Conservation (phyloP, 2,888 invertebrate genomes). For the Agonum fuliginosum region DNA sequence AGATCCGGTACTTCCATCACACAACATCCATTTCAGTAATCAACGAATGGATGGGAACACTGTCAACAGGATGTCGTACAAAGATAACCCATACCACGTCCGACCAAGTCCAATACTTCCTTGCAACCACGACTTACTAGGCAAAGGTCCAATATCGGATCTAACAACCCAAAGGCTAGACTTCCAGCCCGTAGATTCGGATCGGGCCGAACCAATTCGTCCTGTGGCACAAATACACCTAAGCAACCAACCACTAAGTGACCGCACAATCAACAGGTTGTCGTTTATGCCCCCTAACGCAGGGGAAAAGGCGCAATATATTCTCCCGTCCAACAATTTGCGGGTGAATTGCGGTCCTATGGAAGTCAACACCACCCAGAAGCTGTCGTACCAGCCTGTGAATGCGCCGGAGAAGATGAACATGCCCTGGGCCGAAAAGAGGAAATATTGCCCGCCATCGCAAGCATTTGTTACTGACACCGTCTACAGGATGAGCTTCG, state of each 20-base stretch:
- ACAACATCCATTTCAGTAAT: conserved; percentile 66
- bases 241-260: conserved; percentile 71
- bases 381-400: conserved; percentile 75
- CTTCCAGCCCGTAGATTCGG: conserved; percentile 76
- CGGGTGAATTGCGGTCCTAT: conserved; percentile 46
- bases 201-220: conserved; percentile 71
- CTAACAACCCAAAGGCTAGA: conserved; percentile 81
- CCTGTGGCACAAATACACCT: conserved; percentile 70
- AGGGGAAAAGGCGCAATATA: neutral
- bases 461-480: conserved; percentile 75
- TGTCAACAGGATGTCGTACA: conserved; percentile 77
- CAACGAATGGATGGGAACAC: conserved; percentile 65
- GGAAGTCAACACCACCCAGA: conserved; percentile 73
- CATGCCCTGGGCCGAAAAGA: conserved; percentile 40
- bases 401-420: conserved; percentile 4
- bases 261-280: conserved; percentile 59
- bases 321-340: conserved; percentile 17
- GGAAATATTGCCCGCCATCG: conserved; percentile 73
- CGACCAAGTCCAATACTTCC: conserved; percentile 74
- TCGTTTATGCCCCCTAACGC: conserved; percentile 56
- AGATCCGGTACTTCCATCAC: conserved; percentile 65
- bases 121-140: conserved; percentile 75
- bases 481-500: conserved; percentile 73
- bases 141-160: conserved; percentile 77
- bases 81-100: conserved; percentile 73